Evolutionary conservation across 2,797 vertebrate species (phyloP).

Genomic region (Meriones psammophilus): DNA sequence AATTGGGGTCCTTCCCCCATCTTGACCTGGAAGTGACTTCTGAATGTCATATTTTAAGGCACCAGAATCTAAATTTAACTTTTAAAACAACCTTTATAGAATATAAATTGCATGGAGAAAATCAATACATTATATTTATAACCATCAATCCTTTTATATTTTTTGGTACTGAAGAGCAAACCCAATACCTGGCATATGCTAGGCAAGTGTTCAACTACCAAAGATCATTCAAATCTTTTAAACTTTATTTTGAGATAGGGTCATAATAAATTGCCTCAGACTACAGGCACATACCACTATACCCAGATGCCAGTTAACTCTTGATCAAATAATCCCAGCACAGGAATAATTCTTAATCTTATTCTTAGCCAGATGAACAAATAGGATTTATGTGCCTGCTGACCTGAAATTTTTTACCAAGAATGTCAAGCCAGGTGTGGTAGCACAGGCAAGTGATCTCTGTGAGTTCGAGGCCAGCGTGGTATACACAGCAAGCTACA

Average conservation of each 20-base stretch:
- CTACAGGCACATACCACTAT: background rate
- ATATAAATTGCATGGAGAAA: background rate
- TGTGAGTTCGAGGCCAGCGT: background rate
- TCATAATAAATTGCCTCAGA: background rate
- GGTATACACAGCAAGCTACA: background rate
- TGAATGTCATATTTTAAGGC: slow-evolving; percentile 27
- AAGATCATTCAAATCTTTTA: background rate
- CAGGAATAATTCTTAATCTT: background rate
- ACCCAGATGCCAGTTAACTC: background rate
- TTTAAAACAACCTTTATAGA: background rate
- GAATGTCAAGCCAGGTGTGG: background rate
- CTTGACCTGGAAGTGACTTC: slow-evolving; percentile 29
- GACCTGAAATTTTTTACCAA: background rate
- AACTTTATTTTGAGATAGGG: background rate
- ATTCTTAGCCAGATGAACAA: background rate
- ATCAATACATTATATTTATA: background rate
- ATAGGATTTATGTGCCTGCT: background rate
- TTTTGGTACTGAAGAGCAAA: background rate
- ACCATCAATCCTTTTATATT: background rate
- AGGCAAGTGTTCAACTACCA: background rate
- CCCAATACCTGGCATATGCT: background rate
- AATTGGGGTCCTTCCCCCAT: background rate
- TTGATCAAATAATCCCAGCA: background rate
- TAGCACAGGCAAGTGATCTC: background rate
- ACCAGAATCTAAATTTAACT: background rate